A percentile compares a stretch with the other conserved stretches of the same genome.
Evolutionary conservation across 2,113 vertebrate genomes (phyloP).

Genomic region (Protobothrops flavoviridis): DNA sequence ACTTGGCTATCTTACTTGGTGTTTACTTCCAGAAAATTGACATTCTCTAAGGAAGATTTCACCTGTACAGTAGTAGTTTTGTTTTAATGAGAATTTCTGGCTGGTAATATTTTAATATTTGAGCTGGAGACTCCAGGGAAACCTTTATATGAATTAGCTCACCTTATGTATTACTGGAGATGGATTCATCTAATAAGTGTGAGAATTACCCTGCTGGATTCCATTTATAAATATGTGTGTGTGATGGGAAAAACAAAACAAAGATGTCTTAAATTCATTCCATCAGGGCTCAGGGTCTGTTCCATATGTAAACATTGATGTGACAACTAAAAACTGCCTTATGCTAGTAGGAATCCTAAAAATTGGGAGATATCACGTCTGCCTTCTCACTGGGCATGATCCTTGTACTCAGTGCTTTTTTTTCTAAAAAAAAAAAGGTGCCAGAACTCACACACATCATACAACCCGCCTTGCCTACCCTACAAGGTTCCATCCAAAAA

Average conservation of each 20-base stretch:
- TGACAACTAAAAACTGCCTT: background rate
- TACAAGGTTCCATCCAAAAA: no score
- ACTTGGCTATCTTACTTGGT: background rate
- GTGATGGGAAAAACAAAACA: background rate
- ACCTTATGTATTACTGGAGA: slow-evolving; percentile 1
- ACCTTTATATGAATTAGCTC: slow-evolving; percentile 13
- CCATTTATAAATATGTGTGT: slow-evolving; percentile 19
- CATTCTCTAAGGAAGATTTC: background rate
- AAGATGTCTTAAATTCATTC: slow-evolving; percentile 7
- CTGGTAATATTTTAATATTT: slow-evolving; percentile 17
- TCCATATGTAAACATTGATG: background rate
- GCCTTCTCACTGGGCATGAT: background rate
- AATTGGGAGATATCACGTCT: background rate
- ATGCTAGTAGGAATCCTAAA: background rate
- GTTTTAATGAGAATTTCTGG: slow-evolving; percentile 20
- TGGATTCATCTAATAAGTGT: slow-evolving; percentile 18
- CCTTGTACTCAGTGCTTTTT: background rate
- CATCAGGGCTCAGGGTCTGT: background rate
- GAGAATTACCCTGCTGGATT: slow-evolving; percentile 10
- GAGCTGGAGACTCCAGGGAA: background rate
- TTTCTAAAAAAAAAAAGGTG: no score
- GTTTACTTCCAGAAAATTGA: background rate
- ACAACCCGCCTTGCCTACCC: no score
- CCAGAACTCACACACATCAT: no score
- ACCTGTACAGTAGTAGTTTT: background rate